Percentiles rank a stretch among this genome's conserved stretches.
Conservation (phyloP, 2,888 invertebrate species). For the Diadegma fenestrale region DNA sequence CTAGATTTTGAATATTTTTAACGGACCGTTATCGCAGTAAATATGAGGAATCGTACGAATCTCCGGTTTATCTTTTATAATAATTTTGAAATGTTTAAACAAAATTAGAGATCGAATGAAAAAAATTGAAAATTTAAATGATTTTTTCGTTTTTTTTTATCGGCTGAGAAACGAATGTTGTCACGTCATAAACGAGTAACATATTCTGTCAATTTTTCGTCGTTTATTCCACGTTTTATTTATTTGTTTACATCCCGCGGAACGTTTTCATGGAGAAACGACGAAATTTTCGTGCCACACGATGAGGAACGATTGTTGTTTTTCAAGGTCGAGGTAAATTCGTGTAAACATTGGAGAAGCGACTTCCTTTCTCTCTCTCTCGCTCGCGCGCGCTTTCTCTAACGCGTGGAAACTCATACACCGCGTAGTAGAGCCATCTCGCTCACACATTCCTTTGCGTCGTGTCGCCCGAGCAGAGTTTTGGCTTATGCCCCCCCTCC, state of each 20-base stretch:
- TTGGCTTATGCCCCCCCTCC: neutral
- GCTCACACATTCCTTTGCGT: slow-evolving; percentile 15
- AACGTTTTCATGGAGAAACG: neutral
- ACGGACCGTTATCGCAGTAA: neutral
- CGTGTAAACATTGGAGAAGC: slow-evolving; percentile 1
- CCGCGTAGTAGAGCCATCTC: neutral
- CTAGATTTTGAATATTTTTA: neutral
- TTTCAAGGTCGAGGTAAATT: neutral
- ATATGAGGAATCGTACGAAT: no score
- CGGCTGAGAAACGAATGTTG: no score
- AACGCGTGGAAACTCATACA: neutral
- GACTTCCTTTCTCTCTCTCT: neutral
- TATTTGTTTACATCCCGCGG: neutral
- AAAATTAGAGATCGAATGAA: no score
- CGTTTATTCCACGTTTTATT: neutral
- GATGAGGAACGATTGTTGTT: neutral
- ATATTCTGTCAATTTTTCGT: neutral
- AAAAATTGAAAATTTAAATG: no score
- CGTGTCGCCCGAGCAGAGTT: neutral
- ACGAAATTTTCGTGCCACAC: neutral
- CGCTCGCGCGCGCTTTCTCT: neutral
- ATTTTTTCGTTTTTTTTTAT: no score
- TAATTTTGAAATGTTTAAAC: no score
- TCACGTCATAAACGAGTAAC: neutral
- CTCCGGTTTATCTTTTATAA: no score